phyloP scores from a whole-genome alignment of 2,113 vertebrate genomes.

The Oreochromis aureus region DNA sequence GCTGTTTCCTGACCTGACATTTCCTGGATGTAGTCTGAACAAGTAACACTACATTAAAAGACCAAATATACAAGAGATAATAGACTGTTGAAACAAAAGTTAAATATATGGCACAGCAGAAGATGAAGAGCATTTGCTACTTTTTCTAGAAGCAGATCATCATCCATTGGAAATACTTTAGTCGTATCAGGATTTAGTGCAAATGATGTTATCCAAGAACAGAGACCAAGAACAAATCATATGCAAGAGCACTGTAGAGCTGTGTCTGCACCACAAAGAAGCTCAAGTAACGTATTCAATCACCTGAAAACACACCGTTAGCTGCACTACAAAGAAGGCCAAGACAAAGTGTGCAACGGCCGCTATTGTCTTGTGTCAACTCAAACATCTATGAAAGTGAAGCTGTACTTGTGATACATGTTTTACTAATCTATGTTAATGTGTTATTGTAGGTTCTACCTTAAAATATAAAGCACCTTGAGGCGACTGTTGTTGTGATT shows the following conservation, averaged over 20 bases:
- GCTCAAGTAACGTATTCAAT: rapidly evolving
- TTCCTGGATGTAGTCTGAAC: background rate
- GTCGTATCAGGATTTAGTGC: background rate
- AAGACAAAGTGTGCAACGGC: rapidly evolving
- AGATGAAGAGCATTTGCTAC: background rate
- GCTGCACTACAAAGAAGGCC: background rate
- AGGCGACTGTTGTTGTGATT: background rate
- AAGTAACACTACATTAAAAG: background rate
- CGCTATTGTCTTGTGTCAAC: background rate
- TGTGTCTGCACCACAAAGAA: rapidly evolving
- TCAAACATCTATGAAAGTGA: background rate
- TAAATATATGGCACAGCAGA: background rate
- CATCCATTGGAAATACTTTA: background rate
- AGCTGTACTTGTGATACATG: background rate
- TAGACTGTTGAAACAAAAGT: background rate
- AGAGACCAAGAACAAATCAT: background rate
- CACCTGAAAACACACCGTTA: background rate
- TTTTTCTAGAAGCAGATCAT: background rate
- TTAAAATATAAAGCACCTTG: background rate
- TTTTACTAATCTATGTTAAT: background rate
- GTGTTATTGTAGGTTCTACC: background rate
- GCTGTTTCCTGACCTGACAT: background rate
- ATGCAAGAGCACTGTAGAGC: background rate
- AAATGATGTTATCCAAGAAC: background rate
- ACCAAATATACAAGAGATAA: background rate